Percentiles rank a stretch among this genome's conserved stretches.
These are phyloP conservation scores for Stenurella melanura DNA, from an alignment of 2,888 invertebrate genomes.

Conservation along the genomic window DNA sequence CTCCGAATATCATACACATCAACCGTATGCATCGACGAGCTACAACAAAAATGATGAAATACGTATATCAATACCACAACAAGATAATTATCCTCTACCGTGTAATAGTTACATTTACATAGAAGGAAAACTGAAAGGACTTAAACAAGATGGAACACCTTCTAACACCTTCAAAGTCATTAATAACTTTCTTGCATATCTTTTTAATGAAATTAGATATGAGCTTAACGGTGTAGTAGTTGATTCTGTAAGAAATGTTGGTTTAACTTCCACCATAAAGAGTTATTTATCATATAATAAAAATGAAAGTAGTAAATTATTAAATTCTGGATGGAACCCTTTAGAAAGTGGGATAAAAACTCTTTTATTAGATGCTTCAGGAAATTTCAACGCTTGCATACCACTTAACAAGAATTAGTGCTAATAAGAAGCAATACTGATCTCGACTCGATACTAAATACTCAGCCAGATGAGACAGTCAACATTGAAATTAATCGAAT, in stretches of 20 bases:
- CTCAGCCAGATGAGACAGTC: slow-evolving; percentile 1
- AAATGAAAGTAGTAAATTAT: no score
- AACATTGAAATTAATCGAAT: slow-evolving; percentile 31
- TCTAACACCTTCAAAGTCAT: background rate
- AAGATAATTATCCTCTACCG: background rate
- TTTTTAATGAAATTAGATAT: slow-evolving; percentile 2
- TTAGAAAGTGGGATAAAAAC: no score
- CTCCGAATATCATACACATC: slow-evolving; percentile 1
- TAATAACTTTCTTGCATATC: slow-evolving; percentile 1
- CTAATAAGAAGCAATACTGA: slow-evolving; percentile 61
- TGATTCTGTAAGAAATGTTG: slow-evolving; percentile 3
- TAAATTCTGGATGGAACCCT: no score
- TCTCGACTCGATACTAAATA: slow-evolving; percentile 52
- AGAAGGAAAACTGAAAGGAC: background rate
- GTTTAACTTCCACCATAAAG: background rate
- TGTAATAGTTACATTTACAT: background rate
- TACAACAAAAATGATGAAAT: slow-evolving; percentile 9
- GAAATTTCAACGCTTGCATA: no score
- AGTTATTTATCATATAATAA: slow-evolving; percentile 3
- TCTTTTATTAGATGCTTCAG: no score
- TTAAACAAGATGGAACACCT: background rate
- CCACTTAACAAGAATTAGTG: slow-evolving; percentile 68
- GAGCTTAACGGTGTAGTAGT: slow-evolving; percentile 4
- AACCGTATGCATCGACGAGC: background rate
- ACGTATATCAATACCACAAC: background rate